A percentile compares a stretch with the other conserved stretches of the same genome.
Conservation (phyloP, 1,140 invertebrate species). For the Drosophila ogumai region DNA sequence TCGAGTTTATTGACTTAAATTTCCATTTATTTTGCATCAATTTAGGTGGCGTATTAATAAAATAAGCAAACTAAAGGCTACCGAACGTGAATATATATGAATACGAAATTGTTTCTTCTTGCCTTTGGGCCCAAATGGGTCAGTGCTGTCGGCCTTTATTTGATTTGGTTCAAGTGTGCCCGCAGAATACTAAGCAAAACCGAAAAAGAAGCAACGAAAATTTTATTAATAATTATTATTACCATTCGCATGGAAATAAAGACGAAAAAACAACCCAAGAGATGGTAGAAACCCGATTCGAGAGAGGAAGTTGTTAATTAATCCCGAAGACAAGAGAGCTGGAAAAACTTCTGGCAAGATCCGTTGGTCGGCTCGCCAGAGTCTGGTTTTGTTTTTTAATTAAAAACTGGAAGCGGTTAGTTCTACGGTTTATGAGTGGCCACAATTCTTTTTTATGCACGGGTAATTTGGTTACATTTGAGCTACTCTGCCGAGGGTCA, state of each 20-base stretch:
- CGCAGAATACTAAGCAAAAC: conserved; percentile 56
- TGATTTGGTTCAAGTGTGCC: conserved; percentile 78
- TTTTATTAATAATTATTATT: conserved; percentile 65
- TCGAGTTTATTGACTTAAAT: conserved; percentile 32
- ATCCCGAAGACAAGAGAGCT: conserved; percentile 56
- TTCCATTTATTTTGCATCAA: conserved; percentile 32
- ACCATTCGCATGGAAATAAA: conserved; percentile 65
- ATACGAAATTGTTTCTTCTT: conserved; percentile 14
- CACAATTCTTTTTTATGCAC: conserved; percentile 61
- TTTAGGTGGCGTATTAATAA: conserved; percentile 21
- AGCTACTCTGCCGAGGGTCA: conserved; percentile 57
- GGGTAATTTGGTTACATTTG: conserved; percentile 69
- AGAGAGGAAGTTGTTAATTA: conserved; percentile 78
- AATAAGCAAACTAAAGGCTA: conserved; percentile 16
- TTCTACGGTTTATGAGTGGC: conserved; percentile 38
- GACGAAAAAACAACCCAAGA: conserved; percentile 21
- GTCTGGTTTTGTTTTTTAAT: conserved; percentile 59
- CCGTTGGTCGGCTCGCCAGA: conserved; percentile 20
- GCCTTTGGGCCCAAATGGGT: conserved; percentile 55
- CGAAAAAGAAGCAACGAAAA: conserved; percentile 41
- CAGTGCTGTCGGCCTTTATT: conserved; percentile 61
- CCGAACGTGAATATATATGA: conserved; percentile 33
- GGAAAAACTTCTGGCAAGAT: conserved; percentile 57
- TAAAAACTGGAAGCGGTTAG: conserved; percentile 59
- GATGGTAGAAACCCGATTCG: conserved; percentile 31